Base-by-base conservation (phyloP, 2,888 invertebrate genomes). In the Loripinus fragilis region DNA sequence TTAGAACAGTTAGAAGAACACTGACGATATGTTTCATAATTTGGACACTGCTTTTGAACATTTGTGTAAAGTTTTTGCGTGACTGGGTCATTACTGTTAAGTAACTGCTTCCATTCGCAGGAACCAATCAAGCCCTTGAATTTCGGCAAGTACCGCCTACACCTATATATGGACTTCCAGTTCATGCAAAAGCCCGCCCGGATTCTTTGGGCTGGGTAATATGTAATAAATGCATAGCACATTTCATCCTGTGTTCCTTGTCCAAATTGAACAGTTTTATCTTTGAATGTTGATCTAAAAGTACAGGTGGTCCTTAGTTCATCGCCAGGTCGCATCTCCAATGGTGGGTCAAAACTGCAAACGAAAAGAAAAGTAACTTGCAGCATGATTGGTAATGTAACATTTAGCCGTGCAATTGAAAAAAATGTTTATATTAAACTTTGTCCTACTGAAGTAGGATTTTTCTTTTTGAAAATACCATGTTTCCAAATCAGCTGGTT, bases 231-330 rank as follows among this genome's bases (percentile, higher is more conserved):
- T 12, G 83, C 89, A 52, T 71, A 87, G 72, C 91, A 91, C 91
- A 91, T 91, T 80, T 91, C 90, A 28, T 90, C 88, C 8, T 69
- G 74, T 42, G 90, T 89, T 0, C 78, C 89, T 12, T 82, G 76
- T 3, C 91, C 91, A 28, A 74, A 86, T 23, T 79, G 76, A 2
- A 85, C 85, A 15, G 74, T 84, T 20, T 73, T 65, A 50, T 74
- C 67, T 45, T 75, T 78, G 12, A 71, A 45, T 7, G 71, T 80
- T 0, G 89, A 86, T 28, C 83, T 81, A 68, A 75, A 90, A 2
- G 73, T 55, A 68, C 90, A 90, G 1, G 76, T 86, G 0, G 84
- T 81, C 50, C 76, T 78, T 0, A 90, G 35, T 65, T 86, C 86
- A 68, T 90, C 89, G 5, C 86, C 86, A 10, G 88, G 86, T 38